phyloP scores from a whole-genome alignment of 2,113 vertebrate species.

The Laterallus jamaicensis region DNA sequence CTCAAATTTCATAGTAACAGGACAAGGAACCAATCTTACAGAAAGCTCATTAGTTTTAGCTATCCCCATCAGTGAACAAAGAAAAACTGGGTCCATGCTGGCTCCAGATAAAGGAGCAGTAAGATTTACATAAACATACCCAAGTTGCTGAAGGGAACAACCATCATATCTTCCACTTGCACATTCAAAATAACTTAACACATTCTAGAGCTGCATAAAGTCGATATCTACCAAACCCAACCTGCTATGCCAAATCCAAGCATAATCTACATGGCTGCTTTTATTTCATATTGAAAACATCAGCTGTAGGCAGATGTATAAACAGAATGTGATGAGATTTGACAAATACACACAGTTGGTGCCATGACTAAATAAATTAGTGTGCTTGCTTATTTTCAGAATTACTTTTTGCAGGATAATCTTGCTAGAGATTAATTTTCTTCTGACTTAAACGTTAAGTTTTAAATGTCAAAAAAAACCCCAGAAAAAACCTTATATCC shows the following conservation, averaged over 20 bases:
- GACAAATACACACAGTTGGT: neutral
- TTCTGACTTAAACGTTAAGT: neutral
- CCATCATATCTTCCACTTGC: neutral
- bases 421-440: neutral
- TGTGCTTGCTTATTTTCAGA: neutral
- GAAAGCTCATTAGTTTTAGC: neutral
- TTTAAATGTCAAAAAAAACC: neutral
- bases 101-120: neutral
- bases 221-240: neutral
- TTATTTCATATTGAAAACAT: neutral
- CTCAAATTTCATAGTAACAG: neutral
- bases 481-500: neutral
- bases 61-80: neutral
- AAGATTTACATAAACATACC: neutral
- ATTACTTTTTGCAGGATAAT: neutral
- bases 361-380: neutral
- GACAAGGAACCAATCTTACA: neutral
- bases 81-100: neutral
- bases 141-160: neutral
- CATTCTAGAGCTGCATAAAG: neutral
- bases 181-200: neutral
- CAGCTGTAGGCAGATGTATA: neutral
- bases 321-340: neutral
- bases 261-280: neutral
- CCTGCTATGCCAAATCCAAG: neutral